Percentiles rank a stretch among this genome's conserved stretches.
phyloP scores from a whole-genome alignment of 2,113 vertebrate genomes.

The Mesocricetus auratus region DNA sequence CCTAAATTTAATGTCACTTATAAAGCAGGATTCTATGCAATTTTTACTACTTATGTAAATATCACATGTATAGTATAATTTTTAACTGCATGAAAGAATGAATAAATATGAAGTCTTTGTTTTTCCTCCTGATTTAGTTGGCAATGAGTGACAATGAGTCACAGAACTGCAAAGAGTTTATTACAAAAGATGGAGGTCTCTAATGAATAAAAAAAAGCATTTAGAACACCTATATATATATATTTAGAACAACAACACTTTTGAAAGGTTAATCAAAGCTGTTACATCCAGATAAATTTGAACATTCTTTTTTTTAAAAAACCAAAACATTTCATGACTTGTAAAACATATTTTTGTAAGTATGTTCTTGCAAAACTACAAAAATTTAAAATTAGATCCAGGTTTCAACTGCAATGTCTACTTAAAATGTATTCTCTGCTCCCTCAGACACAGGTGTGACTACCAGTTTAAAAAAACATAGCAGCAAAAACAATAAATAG shows the following conservation, averaged over 20 bases:
- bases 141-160: neutral
- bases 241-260: neutral
- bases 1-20: neutral
- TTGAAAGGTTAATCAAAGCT: neutral
- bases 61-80: neutral
- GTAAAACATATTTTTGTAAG: neutral
- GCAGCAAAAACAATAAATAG: conserved; percentile 32
- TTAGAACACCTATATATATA: neutral
- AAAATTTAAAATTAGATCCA: conserved; percentile 18
- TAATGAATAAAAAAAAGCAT: neutral
- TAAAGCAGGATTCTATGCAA: neutral
- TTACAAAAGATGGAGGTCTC: neutral
- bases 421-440: neutral
- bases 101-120: neutral
- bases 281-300: neutral
- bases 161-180: neutral
- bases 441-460: neutral
- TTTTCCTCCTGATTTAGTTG: neutral
- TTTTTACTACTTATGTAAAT: neutral
- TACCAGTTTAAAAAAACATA: conserved; percentile 20
- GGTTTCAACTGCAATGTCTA: conserved; percentile 36
- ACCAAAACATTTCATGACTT: neutral
- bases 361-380: neutral
- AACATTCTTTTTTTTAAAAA: neutral
- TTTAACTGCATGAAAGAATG: neutral